Conservation (phyloP, 2,113 vertebrate genomes). For the Xenopus laevis region DNA sequence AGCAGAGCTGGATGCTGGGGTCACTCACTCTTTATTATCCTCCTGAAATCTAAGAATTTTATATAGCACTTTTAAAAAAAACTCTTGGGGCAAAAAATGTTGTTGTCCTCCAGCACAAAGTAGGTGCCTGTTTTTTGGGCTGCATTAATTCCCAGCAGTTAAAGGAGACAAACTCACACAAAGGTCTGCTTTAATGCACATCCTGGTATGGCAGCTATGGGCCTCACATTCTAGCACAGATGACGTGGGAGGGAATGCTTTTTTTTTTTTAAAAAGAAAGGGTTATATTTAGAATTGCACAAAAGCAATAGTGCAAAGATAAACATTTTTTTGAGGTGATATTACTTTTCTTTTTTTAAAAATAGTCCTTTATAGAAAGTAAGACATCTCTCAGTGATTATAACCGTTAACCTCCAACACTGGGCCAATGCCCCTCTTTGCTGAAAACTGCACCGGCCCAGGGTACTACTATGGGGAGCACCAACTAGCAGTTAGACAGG, state of each 20-base stretch:
- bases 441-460: too few species aligned
- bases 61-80: not conserved
- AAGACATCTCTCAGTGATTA: too few species aligned
- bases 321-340: not conserved
- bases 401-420: too few species aligned
- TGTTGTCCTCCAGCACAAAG: not conserved
- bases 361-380: too few species aligned
- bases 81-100: not conserved
- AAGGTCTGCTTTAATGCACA: not conserved
- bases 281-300: constrained; percentile 10
- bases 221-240: not conserved
- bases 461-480: too few species aligned
- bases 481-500: too few species aligned
- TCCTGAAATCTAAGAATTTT: constrained; percentile 53
- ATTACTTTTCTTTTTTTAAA: too few species aligned
- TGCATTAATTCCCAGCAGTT: not conserved
- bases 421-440: too few species aligned
- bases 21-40: constrained; percentile 51
- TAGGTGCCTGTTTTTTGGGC: not conserved
- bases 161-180: not conserved
- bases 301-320: not conserved
- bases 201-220: constrained; percentile 19
- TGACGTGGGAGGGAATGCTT: constrained; percentile 11
- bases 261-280: constrained; percentile 4
- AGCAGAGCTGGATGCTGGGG: constrained; percentile 55